A percentile compares a stretch with the other conserved stretches of the same genome.
These are phyloP conservation scores for Sclerodermus sp. DNA, from an alignment of 2,888 invertebrate species.

Conservation along the genomic window DNA sequence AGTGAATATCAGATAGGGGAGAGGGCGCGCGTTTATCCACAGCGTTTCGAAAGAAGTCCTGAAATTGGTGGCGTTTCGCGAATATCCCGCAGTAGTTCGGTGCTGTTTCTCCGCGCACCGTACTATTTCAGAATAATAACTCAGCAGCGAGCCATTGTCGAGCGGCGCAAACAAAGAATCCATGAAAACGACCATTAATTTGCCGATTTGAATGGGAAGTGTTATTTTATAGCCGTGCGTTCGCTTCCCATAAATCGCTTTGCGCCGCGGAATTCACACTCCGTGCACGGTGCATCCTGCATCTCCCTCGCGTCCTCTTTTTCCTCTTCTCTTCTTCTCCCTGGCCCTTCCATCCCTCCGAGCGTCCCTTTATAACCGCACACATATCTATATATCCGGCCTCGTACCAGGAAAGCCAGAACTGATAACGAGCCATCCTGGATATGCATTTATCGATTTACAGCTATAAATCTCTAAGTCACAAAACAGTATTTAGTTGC, in stretches of 20 bases:
- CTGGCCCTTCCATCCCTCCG: background rate
- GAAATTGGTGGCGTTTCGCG: background rate
- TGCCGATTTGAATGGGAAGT: slow-evolving; percentile 51
- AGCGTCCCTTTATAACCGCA: background rate
- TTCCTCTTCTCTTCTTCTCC: slow-evolving; percentile 2
- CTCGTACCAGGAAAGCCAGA: too few relatives aligned
- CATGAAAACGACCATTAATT: slow-evolving; percentile 51
- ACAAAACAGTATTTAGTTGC: too few relatives aligned
- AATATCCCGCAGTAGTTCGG: background rate
- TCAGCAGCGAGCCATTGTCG: slow-evolving; percentile 40
- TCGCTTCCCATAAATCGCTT: slow-evolving; percentile 46
- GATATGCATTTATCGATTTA: too few relatives aligned
- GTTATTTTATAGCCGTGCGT: slow-evolving; percentile 51
- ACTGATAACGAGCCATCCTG: too few relatives aligned
- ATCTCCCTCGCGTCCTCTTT: slow-evolving; percentile 9
- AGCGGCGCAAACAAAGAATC: slow-evolving; percentile 45
- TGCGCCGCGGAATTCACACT: slow-evolving; percentile 29
- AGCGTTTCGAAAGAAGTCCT: too few relatives aligned
- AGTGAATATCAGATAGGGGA: too few relatives aligned
- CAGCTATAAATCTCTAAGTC: too few relatives aligned
- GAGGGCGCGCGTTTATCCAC: too few relatives aligned
- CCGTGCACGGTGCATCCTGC: slow-evolving; percentile 1
- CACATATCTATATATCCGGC: background rate
- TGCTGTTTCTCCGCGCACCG: slow-evolving; percentile 13
- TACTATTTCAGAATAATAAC: slow-evolving; percentile 44